Evolutionary conservation across 1,140 invertebrate genomes (phyloP), one percentile per base, ranked within the genome.

Genomic region (Sitobion miscanthi): DNA sequence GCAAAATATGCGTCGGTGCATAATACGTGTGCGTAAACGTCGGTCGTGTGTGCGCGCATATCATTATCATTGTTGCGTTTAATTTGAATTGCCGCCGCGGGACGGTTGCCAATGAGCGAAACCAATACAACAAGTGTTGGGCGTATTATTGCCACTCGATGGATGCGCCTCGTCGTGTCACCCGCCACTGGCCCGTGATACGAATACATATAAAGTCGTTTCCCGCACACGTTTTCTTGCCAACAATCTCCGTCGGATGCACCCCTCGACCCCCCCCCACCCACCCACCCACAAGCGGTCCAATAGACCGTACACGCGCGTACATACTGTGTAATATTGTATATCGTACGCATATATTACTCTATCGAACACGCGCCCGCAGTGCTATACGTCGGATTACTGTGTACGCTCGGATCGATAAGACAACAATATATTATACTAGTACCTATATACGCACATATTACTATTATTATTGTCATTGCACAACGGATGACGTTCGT

Each of bases 51-150:
- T 30, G 62, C 2, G n/a, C 14, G 62, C 62, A 77, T 77, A 77
- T n/a, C 62, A n/a, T 77, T 77, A n/a, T 77, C 30, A 52, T 93
- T 86, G 91, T 93, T 85, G 91, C 82, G 82, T 93, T 93, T 86
- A 93, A 93, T 93, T 93, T 93, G 91, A 93, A 93, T 93, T 57
- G 82, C 49, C 45, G 6, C 35, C 52, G 47, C 91, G 47, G 82
- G 47, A 85, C 82, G 82, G 21, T 86, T 93, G 91, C 69, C 91
- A 93, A 86, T 42, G 91, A 45, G 91, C 82, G 52, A 93, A 93
- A 86, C 82, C 91, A 54, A 93, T 57, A 86, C 91, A 42, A 93
- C 91, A 93, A 93, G 77, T 85, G 91, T 93, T 45, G 91, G 82
- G 52, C 49, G 91, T 38, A 38, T 86, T 93, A 82, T 92, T 83